Evolutionary conservation across 2,113 vertebrate genomes (phyloP).

Genomic region (Bombycilla garrulus): DNA sequence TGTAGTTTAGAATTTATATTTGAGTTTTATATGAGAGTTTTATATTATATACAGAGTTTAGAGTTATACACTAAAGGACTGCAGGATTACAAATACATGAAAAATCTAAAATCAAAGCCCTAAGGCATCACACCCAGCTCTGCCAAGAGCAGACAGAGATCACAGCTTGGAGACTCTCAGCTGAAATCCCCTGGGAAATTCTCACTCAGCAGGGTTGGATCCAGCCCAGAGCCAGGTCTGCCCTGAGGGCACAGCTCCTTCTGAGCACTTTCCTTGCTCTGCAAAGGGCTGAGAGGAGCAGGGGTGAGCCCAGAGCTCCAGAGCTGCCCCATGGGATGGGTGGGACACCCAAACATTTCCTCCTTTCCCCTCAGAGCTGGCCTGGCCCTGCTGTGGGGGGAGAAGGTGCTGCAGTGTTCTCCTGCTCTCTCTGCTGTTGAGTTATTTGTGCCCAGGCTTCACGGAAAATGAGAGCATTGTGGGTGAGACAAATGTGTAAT

Average conservation of each 20-base stretch:
- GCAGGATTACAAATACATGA: neutral
- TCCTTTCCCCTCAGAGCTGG: neutral
- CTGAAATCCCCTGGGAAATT: neutral
- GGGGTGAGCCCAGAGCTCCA: neutral
- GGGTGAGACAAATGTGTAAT: neutral
- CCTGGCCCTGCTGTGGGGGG: neutral
- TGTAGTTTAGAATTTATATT: neutral
- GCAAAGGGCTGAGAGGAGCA: neutral
- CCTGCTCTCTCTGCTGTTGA: neutral
- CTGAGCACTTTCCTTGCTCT: neutral
- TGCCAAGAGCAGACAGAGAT: neutral
- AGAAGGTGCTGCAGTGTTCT: neutral
- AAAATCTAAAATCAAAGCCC: neutral
- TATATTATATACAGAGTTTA: neutral
- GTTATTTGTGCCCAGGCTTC: neutral
- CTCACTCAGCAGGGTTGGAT: neutral
- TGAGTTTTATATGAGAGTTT: no score
- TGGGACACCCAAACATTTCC: fast-evolving
- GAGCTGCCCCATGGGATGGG: neutral
- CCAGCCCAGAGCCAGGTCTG: neutral
- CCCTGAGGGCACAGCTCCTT: neutral
- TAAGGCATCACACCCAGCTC: neutral
- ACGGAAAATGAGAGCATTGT: neutral
- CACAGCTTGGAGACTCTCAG: neutral
- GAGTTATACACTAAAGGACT: neutral